These are phyloP conservation scores for Aelia acuminata DNA, from an alignment of 2,888 invertebrate species.

Conservation along the genomic window DNA sequence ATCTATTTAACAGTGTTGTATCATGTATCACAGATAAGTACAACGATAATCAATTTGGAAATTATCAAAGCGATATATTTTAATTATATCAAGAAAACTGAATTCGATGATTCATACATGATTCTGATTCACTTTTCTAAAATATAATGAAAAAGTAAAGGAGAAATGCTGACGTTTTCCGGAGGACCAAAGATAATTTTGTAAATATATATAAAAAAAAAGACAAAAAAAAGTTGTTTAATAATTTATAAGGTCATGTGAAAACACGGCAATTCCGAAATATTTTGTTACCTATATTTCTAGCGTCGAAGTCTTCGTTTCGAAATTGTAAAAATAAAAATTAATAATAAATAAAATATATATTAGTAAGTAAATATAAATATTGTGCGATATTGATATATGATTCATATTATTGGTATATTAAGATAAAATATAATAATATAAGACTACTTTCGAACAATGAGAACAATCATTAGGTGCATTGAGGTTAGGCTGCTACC, in stretches of 20 bases:
- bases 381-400: neutral
- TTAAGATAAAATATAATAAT: neutral
- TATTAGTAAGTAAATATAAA: conserved; percentile 9
- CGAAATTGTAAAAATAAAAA: neutral
- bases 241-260: neutral
- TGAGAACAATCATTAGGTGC: conserved; percentile 55
- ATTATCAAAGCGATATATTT: neutral
- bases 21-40: neutral
- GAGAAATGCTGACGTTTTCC: conserved; percentile 36
- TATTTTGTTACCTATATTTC: conserved; percentile 49
- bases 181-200: conserved; percentile 36
- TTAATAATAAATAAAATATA: neutral
- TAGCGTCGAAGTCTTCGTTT: neutral
- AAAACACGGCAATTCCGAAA: conserved; percentile 10
- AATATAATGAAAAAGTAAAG: neutral
- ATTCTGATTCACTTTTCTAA: neutral
- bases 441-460: conserved; percentile 33
- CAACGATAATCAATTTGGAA: conserved; percentile 13
- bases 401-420: neutral
- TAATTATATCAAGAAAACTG: neutral
- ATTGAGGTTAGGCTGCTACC: neutral
- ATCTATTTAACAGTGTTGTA: too few species aligned
- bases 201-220: conserved; percentile 9
- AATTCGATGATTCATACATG: too few species aligned
- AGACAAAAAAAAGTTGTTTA: neutral